Conservation (phyloP, 2,888 invertebrate species). For the Embidobia sp. region DNA sequence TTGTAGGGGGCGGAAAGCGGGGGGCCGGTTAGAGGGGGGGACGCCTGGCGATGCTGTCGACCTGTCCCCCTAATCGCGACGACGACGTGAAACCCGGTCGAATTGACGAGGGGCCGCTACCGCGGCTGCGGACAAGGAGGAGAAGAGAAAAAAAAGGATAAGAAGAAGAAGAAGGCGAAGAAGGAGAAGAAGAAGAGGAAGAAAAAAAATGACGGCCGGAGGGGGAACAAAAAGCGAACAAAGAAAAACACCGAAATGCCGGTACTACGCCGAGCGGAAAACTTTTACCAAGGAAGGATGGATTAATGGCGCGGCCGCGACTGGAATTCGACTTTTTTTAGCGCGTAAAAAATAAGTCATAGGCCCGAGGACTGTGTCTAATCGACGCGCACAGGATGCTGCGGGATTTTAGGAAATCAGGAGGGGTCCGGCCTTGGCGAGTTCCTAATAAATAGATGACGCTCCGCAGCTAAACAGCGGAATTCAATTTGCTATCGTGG, state of each 20-base stretch:
- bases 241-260: slow-evolving; percentile 55
- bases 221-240: slow-evolving; percentile 53
- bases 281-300: slow-evolving; percentile 55
- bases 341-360: slow-evolving; percentile 55
- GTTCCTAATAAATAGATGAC: slow-evolving; percentile 59
- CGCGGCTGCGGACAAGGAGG: slow-evolving; percentile 32
- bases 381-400: slow-evolving; percentile 49
- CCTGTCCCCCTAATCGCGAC: slow-evolving; percentile 57
- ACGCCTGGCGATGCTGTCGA: slow-evolving; percentile 58
- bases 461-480: slow-evolving; percentile 29
- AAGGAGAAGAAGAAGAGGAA: too few species aligned
- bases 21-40: too few species aligned
- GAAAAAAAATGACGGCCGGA: neutral
- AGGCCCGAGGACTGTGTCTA: slow-evolving; percentile 51
- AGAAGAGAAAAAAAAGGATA: slow-evolving; percentile 7
- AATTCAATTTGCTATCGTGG: slow-evolving; percentile 40
- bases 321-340: slow-evolving; percentile 58
- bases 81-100: slow-evolving; percentile 54
- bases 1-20: too few species aligned
- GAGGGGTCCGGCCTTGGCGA: slow-evolving; percentile 52
- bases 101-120: slow-evolving; percentile 56
- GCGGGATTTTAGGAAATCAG: slow-evolving; percentile 44
- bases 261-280: slow-evolving; percentile 59
- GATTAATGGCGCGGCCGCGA: slow-evolving; percentile 59
- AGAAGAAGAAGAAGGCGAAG: too few species aligned